Evolutionary conservation across 2,113 vertebrate species (phyloP).

Genomic region (Fulica atra): DNA sequence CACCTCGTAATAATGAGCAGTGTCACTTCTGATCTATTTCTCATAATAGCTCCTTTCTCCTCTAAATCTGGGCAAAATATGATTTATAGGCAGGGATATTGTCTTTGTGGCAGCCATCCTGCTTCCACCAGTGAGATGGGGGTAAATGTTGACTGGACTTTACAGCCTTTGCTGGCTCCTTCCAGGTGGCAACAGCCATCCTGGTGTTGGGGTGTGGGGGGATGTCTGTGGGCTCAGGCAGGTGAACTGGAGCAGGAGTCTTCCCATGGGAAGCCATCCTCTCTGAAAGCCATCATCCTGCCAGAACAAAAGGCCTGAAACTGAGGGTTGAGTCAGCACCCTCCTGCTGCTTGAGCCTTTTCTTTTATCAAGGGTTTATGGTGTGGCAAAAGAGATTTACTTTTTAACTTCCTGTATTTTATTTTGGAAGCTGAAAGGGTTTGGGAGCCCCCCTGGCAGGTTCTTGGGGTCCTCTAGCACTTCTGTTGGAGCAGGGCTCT

Average conservation of each 20-base stretch:
- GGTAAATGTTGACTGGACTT: background rate
- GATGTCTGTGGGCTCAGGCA: rapidly evolving
- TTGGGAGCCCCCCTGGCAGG: background rate
- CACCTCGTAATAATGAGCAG: slow-evolving; percentile 36
- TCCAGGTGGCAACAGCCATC: background rate
- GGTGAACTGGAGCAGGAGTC: background rate
- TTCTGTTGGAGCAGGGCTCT: background rate
- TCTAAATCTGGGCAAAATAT: slow-evolving; percentile 44
- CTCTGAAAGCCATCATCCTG: rapidly evolving
- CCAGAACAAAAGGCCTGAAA: background rate
- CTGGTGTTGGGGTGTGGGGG: background rate
- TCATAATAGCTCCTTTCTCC: slow-evolving; percentile 39
- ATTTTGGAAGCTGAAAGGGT: background rate
- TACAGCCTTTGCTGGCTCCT: background rate
- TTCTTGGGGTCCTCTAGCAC: background rate
- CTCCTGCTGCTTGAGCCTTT: background rate
- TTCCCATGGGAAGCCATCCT: rapidly evolving
- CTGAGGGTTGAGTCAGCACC: background rate
- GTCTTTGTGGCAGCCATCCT: background rate
- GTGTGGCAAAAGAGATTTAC: background rate
- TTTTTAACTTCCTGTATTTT: background rate
- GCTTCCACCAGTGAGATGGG: background rate
- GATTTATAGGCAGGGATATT: background rate
- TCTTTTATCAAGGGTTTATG: background rate
- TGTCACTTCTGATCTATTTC: slow-evolving; percentile 67